phyloP scores from a whole-genome alignment of 2,113 vertebrate species.

The Alethe diademata region DNA sequence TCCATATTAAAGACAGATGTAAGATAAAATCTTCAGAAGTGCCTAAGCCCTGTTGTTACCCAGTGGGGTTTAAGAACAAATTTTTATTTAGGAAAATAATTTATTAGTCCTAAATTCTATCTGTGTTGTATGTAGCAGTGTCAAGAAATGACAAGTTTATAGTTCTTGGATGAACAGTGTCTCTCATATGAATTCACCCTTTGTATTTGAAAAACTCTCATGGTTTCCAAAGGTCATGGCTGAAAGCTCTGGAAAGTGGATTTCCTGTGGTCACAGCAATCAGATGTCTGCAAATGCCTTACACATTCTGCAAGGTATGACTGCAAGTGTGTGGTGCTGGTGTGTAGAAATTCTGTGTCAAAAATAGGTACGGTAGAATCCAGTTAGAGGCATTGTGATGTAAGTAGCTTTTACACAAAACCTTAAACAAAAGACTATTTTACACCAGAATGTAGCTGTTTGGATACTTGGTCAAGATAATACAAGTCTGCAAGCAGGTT shows the following conservation, averaged over 20 bases:
- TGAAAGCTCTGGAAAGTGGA: slow-evolving; percentile 7
- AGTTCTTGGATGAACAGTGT: background rate
- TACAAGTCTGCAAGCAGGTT: background rate
- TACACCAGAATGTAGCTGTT: slow-evolving; percentile 40
- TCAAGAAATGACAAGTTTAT: background rate
- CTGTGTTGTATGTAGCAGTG: background rate
- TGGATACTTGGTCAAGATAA: background rate
- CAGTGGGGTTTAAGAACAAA: slow-evolving; percentile 36
- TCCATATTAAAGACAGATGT: background rate
- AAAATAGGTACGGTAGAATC: background rate
- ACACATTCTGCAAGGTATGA: background rate
- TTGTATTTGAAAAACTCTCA: background rate
- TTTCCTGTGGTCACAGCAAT: background rate
- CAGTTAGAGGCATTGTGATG: background rate
- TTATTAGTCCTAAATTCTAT: background rate
- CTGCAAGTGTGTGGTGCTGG: background rate
- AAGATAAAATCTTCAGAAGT: slow-evolving; percentile 41
- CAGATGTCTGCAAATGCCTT: slow-evolving; percentile 10
- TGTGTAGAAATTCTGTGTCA: background rate
- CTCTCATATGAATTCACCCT: background rate
- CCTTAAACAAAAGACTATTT: background rate
- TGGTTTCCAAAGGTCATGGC: background rate
- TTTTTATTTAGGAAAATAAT: slow-evolving; percentile 8
- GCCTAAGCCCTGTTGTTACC: slow-evolving; percentile 43
- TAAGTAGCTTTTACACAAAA: slow-evolving; percentile 14